Percentiles rank a stretch among this genome's conserved stretches.
Conservation (phyloP, 64 coral and sea anemone species). For the Platygyra sinensis region DNA sequence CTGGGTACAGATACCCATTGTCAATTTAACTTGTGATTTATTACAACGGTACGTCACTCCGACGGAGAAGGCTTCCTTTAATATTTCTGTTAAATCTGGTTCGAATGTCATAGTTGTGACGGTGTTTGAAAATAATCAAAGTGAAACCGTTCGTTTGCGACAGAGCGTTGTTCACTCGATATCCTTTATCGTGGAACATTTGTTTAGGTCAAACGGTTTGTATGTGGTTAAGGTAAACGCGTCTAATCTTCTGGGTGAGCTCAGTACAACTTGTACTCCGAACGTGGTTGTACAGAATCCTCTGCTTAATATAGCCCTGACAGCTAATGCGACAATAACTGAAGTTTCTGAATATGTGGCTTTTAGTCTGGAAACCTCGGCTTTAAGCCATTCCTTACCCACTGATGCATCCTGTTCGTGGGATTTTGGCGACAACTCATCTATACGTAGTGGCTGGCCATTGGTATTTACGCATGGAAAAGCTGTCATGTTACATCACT, state of each 20-base stretch:
- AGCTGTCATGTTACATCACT: neutral
- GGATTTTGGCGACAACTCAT: neutral
- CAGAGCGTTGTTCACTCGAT: neutral
- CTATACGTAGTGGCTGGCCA: too few species aligned
- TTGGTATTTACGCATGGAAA: constrained; percentile 4
- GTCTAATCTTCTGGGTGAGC: neutral
- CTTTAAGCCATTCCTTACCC: neutral
- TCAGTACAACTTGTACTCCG: neutral
- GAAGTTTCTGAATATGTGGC: neutral
- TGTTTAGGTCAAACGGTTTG: neutral
- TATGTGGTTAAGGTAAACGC: neutral
- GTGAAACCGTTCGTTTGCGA: neutral
- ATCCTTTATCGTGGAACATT: constrained; percentile 15
- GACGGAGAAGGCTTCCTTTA: neutral
- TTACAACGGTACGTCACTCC: neutral
- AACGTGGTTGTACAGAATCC: constrained; percentile 34
- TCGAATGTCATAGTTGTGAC: neutral
- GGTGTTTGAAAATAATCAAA: constrained; percentile 3
- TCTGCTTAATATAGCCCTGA: constrained; percentile 5
- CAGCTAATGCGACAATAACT: neutral
- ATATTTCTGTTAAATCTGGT: constrained; percentile 14
- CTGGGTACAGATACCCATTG: constrained; percentile 46
- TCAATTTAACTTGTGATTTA: constrained; percentile 13
- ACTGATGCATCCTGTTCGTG: constrained; percentile 8
- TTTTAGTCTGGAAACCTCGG: neutral